phyloP scores from a whole-genome alignment of 1,140 invertebrate species.

The Pseudomyrmex dendroicus region DNA sequence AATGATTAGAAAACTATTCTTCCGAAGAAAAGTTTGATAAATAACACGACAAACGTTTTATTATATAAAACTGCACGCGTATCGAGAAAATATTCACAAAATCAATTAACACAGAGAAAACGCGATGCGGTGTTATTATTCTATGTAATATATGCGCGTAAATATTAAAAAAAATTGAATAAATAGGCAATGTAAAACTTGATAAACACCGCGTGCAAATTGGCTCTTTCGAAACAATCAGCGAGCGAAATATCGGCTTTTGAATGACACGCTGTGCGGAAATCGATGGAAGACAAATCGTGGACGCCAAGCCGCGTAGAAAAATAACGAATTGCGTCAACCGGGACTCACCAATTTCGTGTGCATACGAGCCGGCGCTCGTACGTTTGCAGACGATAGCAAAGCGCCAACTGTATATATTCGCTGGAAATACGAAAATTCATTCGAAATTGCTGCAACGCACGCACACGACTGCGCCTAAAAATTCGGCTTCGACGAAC shows the following conservation, averaged over 20 bases:
- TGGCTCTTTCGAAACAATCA: constrained; percentile 17
- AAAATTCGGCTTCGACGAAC: constrained; percentile 54
- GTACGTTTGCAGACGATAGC: constrained; percentile 30
- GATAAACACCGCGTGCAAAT: constrained; percentile 24
- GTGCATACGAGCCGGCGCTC: constrained; percentile 21
- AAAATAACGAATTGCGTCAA: constrained; percentile 61
- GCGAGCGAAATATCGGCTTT: constrained; percentile 40
- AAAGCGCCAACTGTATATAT: constrained; percentile 32
- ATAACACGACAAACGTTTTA: too few species aligned
- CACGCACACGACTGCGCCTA: constrained; percentile 14
- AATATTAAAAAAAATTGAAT: constrained; percentile 19
- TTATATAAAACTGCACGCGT: neutral
- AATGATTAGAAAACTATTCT: neutral
- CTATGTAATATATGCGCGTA: too few species aligned
- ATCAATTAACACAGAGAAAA: neutral
- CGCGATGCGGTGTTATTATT: neutral
- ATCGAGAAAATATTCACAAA: neutral
- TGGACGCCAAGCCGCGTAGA: constrained; percentile 35
- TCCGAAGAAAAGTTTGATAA: too few species aligned
- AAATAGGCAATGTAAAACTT: constrained; percentile 25
- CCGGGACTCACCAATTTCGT: constrained; percentile 58
- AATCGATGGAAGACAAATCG: constrained; percentile 55
- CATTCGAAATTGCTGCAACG: constrained; percentile 63
- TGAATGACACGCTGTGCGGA: constrained; percentile 23
- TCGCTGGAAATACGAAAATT: constrained; percentile 68